Percentiles rank a stretch among this genome's conserved stretches.
These are phyloP conservation scores for Camponotus fellah DNA, from an alignment of 2,888 invertebrate genomes.

Conservation along the genomic window DNA sequence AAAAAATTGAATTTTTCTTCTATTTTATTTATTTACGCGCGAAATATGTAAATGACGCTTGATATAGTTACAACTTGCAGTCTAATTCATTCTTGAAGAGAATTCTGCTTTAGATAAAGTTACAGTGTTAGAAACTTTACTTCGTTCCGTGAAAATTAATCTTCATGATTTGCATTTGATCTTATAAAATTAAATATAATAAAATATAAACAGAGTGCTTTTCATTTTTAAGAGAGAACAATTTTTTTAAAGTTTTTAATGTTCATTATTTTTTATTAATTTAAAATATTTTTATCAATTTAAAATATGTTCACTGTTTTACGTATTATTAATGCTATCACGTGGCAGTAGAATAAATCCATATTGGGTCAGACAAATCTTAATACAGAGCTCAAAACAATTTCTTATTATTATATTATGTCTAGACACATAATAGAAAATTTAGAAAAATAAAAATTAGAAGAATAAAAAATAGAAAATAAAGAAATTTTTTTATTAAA, in stretches of 20 bases:
- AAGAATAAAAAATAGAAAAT: too few relatives aligned
- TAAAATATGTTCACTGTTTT: background rate
- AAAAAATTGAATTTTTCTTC: background rate
- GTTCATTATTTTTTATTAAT: background rate
- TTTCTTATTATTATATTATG: too few relatives aligned
- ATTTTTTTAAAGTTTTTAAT: background rate
- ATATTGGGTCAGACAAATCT: conserved; percentile 59
- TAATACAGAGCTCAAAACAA: background rate
- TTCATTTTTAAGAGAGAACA: background rate
- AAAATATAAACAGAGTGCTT: background rate
- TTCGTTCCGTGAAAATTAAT: background rate
- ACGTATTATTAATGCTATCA: background rate
- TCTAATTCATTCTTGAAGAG: background rate
- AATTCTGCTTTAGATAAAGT: background rate
- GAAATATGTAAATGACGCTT: background rate
- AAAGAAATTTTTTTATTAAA: background rate
- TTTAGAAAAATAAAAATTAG: too few relatives aligned
- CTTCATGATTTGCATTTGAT: background rate
- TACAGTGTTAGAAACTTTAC: background rate
- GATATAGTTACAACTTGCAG: background rate
- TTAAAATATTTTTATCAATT: background rate
- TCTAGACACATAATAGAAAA: too few relatives aligned
- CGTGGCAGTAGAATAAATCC: conserved; percentile 57
- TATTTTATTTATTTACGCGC: background rate
- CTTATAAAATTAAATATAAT: background rate